A percentile compares a stretch with the other conserved stretches of the same genome.
phyloP scores from a whole-genome alignment of 2,797 vertebrate species.

The Miichthys miiuy region DNA sequence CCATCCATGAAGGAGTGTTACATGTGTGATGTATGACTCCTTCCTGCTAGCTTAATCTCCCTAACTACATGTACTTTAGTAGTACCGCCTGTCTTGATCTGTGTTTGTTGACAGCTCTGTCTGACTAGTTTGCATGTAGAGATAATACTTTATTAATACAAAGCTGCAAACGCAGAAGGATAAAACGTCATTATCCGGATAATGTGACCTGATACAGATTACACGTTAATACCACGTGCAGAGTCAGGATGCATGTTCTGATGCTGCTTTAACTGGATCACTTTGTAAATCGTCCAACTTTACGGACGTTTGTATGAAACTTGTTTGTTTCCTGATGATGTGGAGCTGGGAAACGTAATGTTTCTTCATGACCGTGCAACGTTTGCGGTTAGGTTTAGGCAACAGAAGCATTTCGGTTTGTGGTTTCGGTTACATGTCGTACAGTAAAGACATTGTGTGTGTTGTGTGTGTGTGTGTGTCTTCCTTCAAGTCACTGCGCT shows the following conservation, averaged over 20 bases:
- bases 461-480: not conserved
- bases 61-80: too few species aligned
- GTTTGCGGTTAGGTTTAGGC: not conserved
- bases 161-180: not conserved
- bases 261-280: too few species aligned
- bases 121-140: not conserved
- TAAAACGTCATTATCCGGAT: not conserved
- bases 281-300: not conserved
- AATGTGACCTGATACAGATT: not conserved
- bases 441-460: too few species aligned
- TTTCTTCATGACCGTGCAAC: not conserved
- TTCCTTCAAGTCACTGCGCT: too few species aligned
- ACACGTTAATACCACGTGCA: too few species aligned
- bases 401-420: not conserved
- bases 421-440: too few species aligned
- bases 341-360: not conserved
- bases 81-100: not conserved
- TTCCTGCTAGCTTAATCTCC: not conserved
- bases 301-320: not conserved
- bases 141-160: not conserved
- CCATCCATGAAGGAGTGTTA: not conserved
- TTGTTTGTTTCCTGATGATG: not conserved
- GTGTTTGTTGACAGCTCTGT: not conserved
- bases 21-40: too few species aligned
- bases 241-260: too few species aligned